phyloP scores from a whole-genome alignment of 2,113 vertebrate genomes.

The Cettia cetti region DNA sequence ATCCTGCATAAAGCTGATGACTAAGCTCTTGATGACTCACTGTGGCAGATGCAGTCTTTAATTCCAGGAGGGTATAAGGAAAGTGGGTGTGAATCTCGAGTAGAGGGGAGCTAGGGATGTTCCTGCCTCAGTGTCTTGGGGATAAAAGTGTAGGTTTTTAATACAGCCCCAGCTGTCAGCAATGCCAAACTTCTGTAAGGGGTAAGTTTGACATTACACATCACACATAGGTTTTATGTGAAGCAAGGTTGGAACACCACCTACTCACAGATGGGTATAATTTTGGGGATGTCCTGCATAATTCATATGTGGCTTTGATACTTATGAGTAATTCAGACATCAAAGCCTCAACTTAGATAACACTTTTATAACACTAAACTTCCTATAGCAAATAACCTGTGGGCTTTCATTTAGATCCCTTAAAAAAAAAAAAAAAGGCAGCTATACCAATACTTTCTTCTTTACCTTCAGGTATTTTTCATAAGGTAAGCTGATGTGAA shows the following conservation, averaged over 20 bases:
- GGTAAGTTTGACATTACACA: slow-evolving; percentile 44
- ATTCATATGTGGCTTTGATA: slow-evolving; percentile 65
- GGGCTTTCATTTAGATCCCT: not conserved
- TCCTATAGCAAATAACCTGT: slow-evolving; percentile 39
- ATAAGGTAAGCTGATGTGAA: not conserved
- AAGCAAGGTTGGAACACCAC: slow-evolving; percentile 50
- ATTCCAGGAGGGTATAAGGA: slow-evolving; percentile 25
- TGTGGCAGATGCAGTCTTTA: slow-evolving; percentile 55
- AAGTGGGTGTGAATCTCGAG: slow-evolving; percentile 41
- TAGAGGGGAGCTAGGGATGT: slow-evolving; percentile 46
- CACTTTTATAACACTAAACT: slow-evolving; percentile 34
- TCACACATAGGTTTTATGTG: slow-evolving; percentile 26
- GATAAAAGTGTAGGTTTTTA: slow-evolving; percentile 43
- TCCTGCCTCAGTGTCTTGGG: slow-evolving; percentile 25
- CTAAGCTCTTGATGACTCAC: slow-evolving; percentile 61
- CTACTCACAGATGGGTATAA: slow-evolving; percentile 63
- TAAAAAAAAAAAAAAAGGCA: not conserved
- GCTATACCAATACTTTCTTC: not conserved
- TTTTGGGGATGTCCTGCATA: slow-evolving; percentile 66
- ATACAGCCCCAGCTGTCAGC: slow-evolving; percentile 3
- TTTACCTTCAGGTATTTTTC: not conserved
- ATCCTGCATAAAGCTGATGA: slow-evolving; percentile 54
- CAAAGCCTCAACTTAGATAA: slow-evolving; percentile 57
- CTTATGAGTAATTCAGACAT: slow-evolving; percentile 64
- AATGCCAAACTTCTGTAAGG: slow-evolving; percentile 16